Conservation (phyloP, 1,140 invertebrate species). For the Drosophila asahinai region DNA sequence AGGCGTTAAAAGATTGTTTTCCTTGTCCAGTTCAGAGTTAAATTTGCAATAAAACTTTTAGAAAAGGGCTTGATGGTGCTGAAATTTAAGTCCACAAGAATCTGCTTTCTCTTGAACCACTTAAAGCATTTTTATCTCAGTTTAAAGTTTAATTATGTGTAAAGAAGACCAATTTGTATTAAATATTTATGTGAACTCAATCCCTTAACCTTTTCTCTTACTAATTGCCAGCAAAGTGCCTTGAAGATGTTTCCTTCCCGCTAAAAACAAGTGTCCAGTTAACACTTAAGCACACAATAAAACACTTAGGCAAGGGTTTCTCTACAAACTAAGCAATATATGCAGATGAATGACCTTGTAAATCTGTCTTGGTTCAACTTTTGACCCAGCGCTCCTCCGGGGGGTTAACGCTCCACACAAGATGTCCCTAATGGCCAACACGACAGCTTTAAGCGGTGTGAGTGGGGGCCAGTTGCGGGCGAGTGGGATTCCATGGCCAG, state of each 20-base stretch:
- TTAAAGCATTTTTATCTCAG: neutral
- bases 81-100: neutral
- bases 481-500: neutral
- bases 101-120: neutral
- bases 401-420: constrained; percentile 28
- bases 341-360: constrained; percentile 44
- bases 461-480: neutral
- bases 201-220: neutral
- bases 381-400: neutral
- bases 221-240: neutral
- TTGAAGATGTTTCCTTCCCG: neutral
- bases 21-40: neutral
- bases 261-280: neutral
- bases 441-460: constrained; percentile 14
- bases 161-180: neutral
- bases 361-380: constrained; percentile 8
- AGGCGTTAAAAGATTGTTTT: constrained; percentile 35
- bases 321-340: constrained; percentile 20
- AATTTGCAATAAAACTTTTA: constrained; percentile 13
- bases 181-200: neutral
- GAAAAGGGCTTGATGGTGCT: neutral
- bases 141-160: constrained; percentile 2
- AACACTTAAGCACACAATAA: constrained; percentile 8
- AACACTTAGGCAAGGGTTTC: constrained; percentile 4
- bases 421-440: constrained; percentile 40